These are phyloP conservation scores for Lophochroa leadbeateri DNA, from an alignment of 2,113 vertebrate genomes.

Conservation along the genomic window DNA sequence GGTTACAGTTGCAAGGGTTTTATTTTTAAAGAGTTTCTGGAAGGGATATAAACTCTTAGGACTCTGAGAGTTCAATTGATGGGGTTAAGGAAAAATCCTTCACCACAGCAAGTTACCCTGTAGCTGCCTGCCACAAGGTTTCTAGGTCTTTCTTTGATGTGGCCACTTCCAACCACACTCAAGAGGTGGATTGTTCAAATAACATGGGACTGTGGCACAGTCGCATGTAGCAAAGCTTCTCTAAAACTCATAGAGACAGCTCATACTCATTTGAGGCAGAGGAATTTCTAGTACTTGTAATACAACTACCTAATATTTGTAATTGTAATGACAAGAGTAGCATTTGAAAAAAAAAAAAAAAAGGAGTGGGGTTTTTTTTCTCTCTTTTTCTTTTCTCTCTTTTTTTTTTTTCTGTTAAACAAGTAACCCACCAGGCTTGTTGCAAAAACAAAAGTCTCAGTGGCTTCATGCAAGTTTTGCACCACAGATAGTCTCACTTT, in stretches of 20 bases:
- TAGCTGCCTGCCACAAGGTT: neutral
- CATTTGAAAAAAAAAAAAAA: neutral
- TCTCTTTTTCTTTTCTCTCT: neutral
- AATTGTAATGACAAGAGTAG: neutral
- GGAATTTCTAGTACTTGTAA: neutral
- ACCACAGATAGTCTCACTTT: neutral
- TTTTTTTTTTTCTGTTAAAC: neutral
- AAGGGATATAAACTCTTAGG: neutral
- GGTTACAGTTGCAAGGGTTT: neutral
- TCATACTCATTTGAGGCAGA: neutral
- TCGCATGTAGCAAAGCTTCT: neutral
- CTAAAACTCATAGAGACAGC: neutral
- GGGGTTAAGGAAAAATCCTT: neutral
- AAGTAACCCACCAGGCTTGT: neutral
- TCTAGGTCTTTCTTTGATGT: neutral
- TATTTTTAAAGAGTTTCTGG: constrained; percentile 10
- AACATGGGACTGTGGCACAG: neutral
- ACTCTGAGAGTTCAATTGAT: neutral
- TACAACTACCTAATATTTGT: neutral
- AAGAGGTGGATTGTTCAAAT: neutral
- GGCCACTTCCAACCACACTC: neutral
- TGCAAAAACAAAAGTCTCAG: neutral
- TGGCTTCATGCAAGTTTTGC: neutral
- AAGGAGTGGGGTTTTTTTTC: neutral
- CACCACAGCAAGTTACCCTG: neutral